Evolutionary conservation across 2,113 vertebrate species (phyloP).

Genomic region (Rattus norvegicus): GRCr8 NC_086021.1:166339501-166340000

Average conservation of each 20-base stretch:
- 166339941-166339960: not conserved
- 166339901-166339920: not conserved
- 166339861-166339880: not conserved
- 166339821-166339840: not conserved
- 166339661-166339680: not conserved
- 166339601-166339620: not conserved
- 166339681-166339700: not conserved
- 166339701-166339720: not conserved
- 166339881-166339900: not conserved
- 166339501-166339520: not conserved
- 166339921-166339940: not conserved
- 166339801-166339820: not conserved
- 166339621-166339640: not conserved
- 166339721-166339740: not conserved
- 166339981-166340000: not conserved
- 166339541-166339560: not conserved
- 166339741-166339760: not conserved
- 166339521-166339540: not conserved
- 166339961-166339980: not conserved
- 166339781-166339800: not conserved
- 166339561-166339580: slow-evolving; percentile 36
- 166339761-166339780: not conserved
- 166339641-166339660: not conserved
- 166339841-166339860: not conserved
- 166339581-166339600: not conserved